Base-by-base conservation (phyloP, 1,140 invertebrate genomes). In the Leptinotarsa undecemlineata region DNA sequence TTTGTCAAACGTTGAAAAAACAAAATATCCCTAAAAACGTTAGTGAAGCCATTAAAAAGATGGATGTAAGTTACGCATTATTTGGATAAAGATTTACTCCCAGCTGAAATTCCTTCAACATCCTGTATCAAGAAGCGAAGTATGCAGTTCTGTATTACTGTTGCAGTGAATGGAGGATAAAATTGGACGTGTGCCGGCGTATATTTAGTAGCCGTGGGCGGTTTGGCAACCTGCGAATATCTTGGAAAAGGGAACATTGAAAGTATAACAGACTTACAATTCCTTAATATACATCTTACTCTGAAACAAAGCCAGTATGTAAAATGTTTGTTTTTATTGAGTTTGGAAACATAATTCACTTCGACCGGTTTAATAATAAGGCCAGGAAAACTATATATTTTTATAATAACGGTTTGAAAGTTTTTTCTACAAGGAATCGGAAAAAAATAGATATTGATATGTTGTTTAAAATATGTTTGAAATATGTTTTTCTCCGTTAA, bases 201-300 rank as follows among this genome's bases (percentile, higher is more conserved):
- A 84, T 84, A 84, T 84, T 84, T 84, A 84, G 83, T 79, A 77
- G 73, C 81, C 79, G 83, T 84, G 80, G 83, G 83, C 83, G 83
- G 20, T 75, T 84, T 84, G 83, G 83, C 83, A 84, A 84, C 82
- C 80, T 83, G 83, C 82, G 78, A 83, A 81, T 83, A 81, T 81
- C 82, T 82, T 75, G 63, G 77, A 80, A 83, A 82, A 82, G 82
- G 72, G 79, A 78, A 74, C 66, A 80, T 78, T 71, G 79, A 79
- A 80, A 82, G 79, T 81, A 74, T 81, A 83, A 83, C 82, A 84
- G 82, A 83, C 83, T 81, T 80, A 84, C 82, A 82, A 82, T 80
- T 81, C 80, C 82, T 75, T 77, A 79, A 79, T 73, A 76, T 76
- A 77, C 74, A 74, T 17, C n/a, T 57, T 8, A 70, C 67, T 73